phyloP scores from a whole-genome alignment of 2,888 invertebrate species.

The Eretmocerus hayati region DNA sequence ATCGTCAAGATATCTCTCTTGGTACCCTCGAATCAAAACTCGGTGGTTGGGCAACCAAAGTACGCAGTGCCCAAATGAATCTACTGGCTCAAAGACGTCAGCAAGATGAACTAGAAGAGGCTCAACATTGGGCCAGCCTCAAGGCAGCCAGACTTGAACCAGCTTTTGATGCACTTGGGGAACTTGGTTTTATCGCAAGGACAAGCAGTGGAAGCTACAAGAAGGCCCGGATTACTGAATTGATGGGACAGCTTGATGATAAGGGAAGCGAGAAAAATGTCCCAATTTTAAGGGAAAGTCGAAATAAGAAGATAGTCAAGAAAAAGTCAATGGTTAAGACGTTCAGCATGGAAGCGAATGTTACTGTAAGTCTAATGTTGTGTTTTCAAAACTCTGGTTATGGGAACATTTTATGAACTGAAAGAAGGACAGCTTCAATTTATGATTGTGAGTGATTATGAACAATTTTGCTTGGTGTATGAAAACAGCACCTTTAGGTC shows the following conservation, averaged over 20 bases:
- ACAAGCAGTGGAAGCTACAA: slow-evolving; percentile 43
- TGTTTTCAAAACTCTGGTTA: no score
- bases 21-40: neutral
- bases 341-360: slow-evolving; percentile 1
- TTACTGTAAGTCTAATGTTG: no score
- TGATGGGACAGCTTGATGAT: slow-evolving; percentile 22
- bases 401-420: no score
- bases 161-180: slow-evolving; percentile 41
- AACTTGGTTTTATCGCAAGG: slow-evolving; percentile 44
- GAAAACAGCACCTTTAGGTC: no score
- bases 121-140: slow-evolving; percentile 25
- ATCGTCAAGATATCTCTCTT: neutral
- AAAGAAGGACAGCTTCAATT: no score
- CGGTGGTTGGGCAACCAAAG: neutral
- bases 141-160: slow-evolving; percentile 39
- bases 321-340: no score
- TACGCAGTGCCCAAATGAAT: neutral
- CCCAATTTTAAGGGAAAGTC: neutral
- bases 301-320: no score
- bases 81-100: neutral
- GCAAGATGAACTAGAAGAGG: slow-evolving; percentile 1
- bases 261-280: neutral
- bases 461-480: no score
- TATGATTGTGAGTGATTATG: no score
- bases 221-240: slow-evolving; percentile 27